Base-by-base conservation (phyloP, 1,140 invertebrate genomes). In the Plectus sambesii region DNA sequence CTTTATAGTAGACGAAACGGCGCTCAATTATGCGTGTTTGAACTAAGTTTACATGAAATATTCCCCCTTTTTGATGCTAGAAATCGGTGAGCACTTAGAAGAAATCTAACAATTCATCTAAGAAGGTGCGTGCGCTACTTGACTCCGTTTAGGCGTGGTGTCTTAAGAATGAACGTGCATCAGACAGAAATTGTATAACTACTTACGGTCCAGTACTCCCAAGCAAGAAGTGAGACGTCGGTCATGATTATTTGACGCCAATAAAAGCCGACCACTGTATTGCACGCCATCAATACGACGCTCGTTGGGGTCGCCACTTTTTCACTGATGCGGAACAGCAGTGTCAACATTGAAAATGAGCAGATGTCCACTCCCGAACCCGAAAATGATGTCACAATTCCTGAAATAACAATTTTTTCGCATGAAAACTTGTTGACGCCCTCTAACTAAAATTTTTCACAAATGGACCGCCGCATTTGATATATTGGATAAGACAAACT, bases 251-350 rank as follows among this genome's bases (percentile, higher is more conserved):
- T 51, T 5, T 49, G 55, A 23, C 66, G 43, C 60, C 60, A 61
- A 42, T 42, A 61, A 23, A 60, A 58, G 22, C 58, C 60, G 8
- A 63, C 39, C 37, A 26, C 19, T n/a, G 6, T 19, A 12, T 38
- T 12, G 42, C 6, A 40, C 17, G 19, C 24, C 17, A 6, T 42
- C 42, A 42, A 42, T 38, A 6, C 42, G 42, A 44, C 5, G 19
- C 6, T 44, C 26, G 5, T 3, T 26, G 65, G 65, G 23, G 65
- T 69, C 5, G 65, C 65, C 22, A 53, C 61, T 37, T 69, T 69
- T 35, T 69, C 66, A n/a, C 55, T 53, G 12, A 69, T 57, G 20
- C 63, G 61, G 48, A 69, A 69, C 2, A 65, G 46, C n/a, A 65
- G 46, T 15, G 62, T 65, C 15, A 64, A 45, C 2, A 58, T 51